Evolutionary conservation across 2,888 invertebrate species (phyloP), one percentile per base, ranked within the genome.

Genomic region (Euclidia mi): DNA sequence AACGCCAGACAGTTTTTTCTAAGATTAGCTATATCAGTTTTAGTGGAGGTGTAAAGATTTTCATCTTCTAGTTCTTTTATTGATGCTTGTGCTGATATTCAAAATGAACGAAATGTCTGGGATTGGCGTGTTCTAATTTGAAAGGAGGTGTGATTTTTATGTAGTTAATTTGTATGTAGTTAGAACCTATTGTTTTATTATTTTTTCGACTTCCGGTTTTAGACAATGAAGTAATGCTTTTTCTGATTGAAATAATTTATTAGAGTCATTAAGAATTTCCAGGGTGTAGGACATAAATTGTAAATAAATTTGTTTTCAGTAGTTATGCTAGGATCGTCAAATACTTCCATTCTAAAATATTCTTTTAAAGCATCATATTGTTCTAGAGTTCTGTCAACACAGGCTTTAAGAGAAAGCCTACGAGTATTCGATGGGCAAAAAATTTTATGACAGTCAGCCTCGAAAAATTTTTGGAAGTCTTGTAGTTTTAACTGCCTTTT

Each of bases 101-200:
- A 18, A 46, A 32, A 6, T 45, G 46, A 25, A 42, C n/a, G 18
- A 9, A 46, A 1, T 28, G 18, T 35, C 52, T 41, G 46, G 52
- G 52, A 34, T 52, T 52, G 17, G 17, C 29, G 15, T 53, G 41
- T 11, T 53, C 45, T 45, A 53, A 35, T 53, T 20, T 40, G 20
- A 10, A 40, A n/a, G 52, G 46, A 35, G 38, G 32, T n/a, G 46
- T 46, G 10, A 10, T 11, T 18, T 40, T 40, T 11, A 6, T 7
- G 10, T 40, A 20, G 11, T n/a, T 20, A 20, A 40, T 11, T 10
- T 40, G 20, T 18, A 25, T 20, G 10, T 40, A 48, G 20, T 48
- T 48, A 4, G 18, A 12, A 12, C 18, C 48, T 31, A 45, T 51
- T 18, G 42, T 42, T 42, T 35, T 4, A 50, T 50, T 25, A 50